Evolutionary conservation across 2,888 invertebrate species (phyloP).

Genomic region (Crocallis elinguaria): DNA sequence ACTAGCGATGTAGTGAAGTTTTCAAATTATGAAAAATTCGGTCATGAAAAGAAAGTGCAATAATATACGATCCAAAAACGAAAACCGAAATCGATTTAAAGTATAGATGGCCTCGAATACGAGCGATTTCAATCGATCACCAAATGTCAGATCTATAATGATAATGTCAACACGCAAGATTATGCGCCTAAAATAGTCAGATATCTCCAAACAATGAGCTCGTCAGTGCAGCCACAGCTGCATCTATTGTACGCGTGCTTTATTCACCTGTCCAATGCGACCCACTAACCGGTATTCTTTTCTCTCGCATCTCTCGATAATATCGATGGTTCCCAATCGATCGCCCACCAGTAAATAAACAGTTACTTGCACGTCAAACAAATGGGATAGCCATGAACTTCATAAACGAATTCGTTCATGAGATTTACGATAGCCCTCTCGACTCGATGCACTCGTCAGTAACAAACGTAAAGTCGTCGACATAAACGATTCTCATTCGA

Average conservation of each 20-base stretch:
- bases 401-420: conserved; percentile 47
- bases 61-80: conserved; percentile 18
- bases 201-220: conserved; percentile 51
- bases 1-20: conserved; percentile 4
- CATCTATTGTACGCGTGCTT: conserved; percentile 49
- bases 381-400: conserved; percentile 59
- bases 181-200: conserved; percentile 45
- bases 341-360: conserved; percentile 58
- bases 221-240: conserved; percentile 41
- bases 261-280: conserved; percentile 65
- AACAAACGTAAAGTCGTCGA: conserved; percentile 31
- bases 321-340: conserved; percentile 58
- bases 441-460: conserved; percentile 35
- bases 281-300: conserved; percentile 69
- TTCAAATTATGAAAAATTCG: conserved; percentile 9
- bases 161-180: conserved; percentile 55
- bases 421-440: conserved; percentile 51
- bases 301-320: conserved; percentile 44
- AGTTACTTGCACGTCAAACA: conserved; percentile 54
- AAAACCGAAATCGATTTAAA: conserved; percentile 33
- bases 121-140: conserved; percentile 51
- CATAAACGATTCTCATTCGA: conserved; percentile 30
- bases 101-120: conserved; percentile 33
- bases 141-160: conserved; percentile 52
- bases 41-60: conserved; percentile 37